Evolutionary conservation across 1,140 invertebrate species (phyloP).

Genomic region (Drosophila punjabiensis): DNA sequence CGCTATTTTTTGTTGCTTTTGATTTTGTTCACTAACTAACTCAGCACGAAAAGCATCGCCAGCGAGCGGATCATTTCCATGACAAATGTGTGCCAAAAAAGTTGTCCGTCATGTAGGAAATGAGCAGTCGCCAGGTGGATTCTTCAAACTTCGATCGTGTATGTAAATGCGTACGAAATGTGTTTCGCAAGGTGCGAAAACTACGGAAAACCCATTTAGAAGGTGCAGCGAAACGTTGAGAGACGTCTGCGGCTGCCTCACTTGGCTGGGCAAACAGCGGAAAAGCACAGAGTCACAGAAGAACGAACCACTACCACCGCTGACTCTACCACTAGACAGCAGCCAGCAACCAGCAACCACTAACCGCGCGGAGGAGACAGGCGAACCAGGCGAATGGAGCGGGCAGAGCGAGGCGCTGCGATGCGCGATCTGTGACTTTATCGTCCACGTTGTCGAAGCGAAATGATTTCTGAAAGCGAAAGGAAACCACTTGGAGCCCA

Average conservation of each 20-base stretch:
- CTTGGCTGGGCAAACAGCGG: slow-evolving; percentile 68
- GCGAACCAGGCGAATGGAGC: slow-evolving; percentile 56
- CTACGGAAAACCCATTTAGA: slow-evolving; percentile 80
- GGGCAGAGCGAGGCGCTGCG: slow-evolving; percentile 64
- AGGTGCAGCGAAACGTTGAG: slow-evolving; percentile 83
- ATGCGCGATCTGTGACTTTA: slow-evolving; percentile 84
- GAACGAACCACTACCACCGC: slow-evolving; percentile 17
- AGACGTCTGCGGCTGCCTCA: slow-evolving; percentile 63
- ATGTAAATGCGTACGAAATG: slow-evolving; percentile 79
- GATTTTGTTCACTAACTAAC: slow-evolving; percentile 23
- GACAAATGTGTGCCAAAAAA: slow-evolving; percentile 55
- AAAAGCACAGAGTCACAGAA: slow-evolving; percentile 60
- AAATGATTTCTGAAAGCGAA: slow-evolving; percentile 85
- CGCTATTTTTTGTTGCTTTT: slow-evolving; percentile 9
- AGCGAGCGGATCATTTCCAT: slow-evolving; percentile 64
- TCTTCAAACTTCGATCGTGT: slow-evolving; percentile 58
- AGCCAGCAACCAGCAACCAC: slow-evolving; percentile 38
- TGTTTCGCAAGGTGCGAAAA: slow-evolving; percentile 83
- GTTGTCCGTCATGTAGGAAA: slow-evolving; percentile 79
- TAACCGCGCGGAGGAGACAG: slow-evolving; percentile 73
- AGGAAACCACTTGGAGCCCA: slow-evolving; percentile 85
- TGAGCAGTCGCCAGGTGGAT: slow-evolving; percentile 45
- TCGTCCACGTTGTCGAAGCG: slow-evolving; percentile 84
- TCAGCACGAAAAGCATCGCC: slow-evolving; percentile 62
- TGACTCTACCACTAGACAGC: slow-evolving; percentile 4